Evolutionary conservation across 2,888 invertebrate genomes (phyloP).

Genomic region (Parthenolecanium corni): DNA sequence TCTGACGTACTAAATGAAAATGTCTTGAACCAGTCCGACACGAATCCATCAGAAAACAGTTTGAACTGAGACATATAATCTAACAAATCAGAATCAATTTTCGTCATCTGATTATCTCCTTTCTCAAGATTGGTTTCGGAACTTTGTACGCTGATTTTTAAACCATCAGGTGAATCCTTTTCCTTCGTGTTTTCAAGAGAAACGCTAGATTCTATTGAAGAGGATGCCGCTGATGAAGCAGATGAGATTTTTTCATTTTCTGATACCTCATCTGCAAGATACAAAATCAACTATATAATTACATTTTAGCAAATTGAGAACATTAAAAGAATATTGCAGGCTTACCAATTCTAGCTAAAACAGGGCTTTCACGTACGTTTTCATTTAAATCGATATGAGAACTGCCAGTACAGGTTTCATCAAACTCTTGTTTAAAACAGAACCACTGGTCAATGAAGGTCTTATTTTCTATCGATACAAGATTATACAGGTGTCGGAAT

Average conservation of each 20-base stretch:
- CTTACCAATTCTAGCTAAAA: slow-evolving; percentile 12
- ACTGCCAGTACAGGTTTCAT: slow-evolving; percentile 1
- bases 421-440: slow-evolving; percentile 22
- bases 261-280: slow-evolving; percentile 15
- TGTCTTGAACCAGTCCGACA: slow-evolving; percentile 20
- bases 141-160: not conserved
- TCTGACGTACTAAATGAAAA: slow-evolving; percentile 9
- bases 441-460: slow-evolving; percentile 22
- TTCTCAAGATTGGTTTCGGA: not conserved
- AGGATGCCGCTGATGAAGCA: not conserved
- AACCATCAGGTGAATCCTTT: not conserved
- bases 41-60: slow-evolving; percentile 15
- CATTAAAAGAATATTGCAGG: not conserved
- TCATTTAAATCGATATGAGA: slow-evolving; percentile 4
- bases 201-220: not conserved
- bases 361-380: slow-evolving; percentile 16
- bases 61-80: slow-evolving; percentile 24
- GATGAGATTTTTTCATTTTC: slow-evolving; percentile 24
- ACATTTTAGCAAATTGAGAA: not conserved
- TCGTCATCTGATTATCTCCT: slow-evolving; percentile 2
- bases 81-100: slow-evolving; percentile 12
- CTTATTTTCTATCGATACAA: slow-evolving; percentile 5
- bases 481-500: slow-evolving; percentile 16
- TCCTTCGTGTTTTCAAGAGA: not conserved
- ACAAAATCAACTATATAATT: not conserved